Evolutionary conservation across 2,888 invertebrate species (phyloP), one percentile per base, ranked within the genome.

Genomic region (Mactromeris polynyma): DNA sequence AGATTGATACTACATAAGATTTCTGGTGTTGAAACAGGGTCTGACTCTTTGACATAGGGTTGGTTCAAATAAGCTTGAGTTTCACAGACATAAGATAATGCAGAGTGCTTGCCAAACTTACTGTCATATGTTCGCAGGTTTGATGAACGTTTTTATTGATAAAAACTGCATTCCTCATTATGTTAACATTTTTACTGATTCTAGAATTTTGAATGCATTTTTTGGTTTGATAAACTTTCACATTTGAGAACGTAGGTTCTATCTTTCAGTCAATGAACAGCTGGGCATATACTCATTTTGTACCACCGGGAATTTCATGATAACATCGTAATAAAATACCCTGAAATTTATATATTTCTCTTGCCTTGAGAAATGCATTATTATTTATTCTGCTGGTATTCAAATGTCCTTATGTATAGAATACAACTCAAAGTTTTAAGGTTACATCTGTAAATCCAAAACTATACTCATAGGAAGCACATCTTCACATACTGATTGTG

Each of bases 341-440:
- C n/a, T n/a, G n/a, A n/a, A n/a, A 73, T 9, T 77, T 82, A 82
- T 86, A 82, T 82, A 82, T 51, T 79, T 79, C n/a, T 40, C 46
- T 46, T 17, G 46, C 46, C 17, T 17, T 46, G 46, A 46, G 46
- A 46, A 46, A 17, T 46, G 46, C 46, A 4, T 46, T 46, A 17
- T 17, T 46, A 14, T 46, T 46, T 46, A 17, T 46, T 46, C 46
- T 46, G 46, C 46, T 46, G 14, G 46, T 46, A 46, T 46, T 46
- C 46, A 46, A 46, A 11, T 46, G 17, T n/a, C n/a, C n/a, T n/a
- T n/a, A n/a, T n/a, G n/a, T n/a, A n/a, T n/a, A n/a, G n/a, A n/a
- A n/a, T n/a, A n/a, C n/a, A n/a, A n/a, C n/a, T n/a, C n/a, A n/a
- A n/a, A n/a, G n/a, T n/a, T n/a, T n/a, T n/a, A n/a, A n/a, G n/a